Base-by-base conservation (phyloP, 2,888 invertebrate genomes). In the Epiblema foenella region DNA sequence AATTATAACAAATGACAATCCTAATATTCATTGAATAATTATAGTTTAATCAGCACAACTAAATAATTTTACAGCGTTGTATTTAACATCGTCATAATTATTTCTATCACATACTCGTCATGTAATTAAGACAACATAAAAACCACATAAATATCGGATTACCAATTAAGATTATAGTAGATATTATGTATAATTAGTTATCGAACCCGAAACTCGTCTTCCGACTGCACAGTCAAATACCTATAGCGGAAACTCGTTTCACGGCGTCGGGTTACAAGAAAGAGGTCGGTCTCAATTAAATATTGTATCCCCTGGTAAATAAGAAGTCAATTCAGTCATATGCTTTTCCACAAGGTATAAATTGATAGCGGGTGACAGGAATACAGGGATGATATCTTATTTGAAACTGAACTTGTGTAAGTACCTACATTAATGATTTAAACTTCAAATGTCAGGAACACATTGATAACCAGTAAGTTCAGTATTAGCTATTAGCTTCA, bases 241-340 rank as follows among this genome's bases (percentile, higher is more conserved):
- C n/a, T n/a, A 83, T 58, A 73, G 80, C 81, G 82, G 83, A 85
- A 87, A 85, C 82, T 83, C 79, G 83, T 84, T 85, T 82, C 79
- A 81, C 68, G 77, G 84, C 81, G 83, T 84, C 81, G 83, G 80
- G 79, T 81, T 85, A 88, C 89, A 86, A 86, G 88, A 88, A 88
- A 89, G 81, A 85, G 87, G 86, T 84, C 81, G 85, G 82, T 75
- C 80, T 82, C 78, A 83, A 83, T 85, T 86, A 82, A n/a, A n/a
- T n/a, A n/a, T n/a, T 24, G 24, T 24, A 33, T 33, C 33, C 33
- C 33, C 33, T n/a, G 33, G 33, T 8, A 33, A 8, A 29, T 29
- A 29, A 29, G 5, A 29, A 29, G 29, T 29, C 29, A 29, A 33
- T 33, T 24, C 24, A 3, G 24, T 24, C 24, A 24, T 24, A 24